Conservation (phyloP, 23 tunicate genomes). For the Aplidium turbinatum region DNA sequence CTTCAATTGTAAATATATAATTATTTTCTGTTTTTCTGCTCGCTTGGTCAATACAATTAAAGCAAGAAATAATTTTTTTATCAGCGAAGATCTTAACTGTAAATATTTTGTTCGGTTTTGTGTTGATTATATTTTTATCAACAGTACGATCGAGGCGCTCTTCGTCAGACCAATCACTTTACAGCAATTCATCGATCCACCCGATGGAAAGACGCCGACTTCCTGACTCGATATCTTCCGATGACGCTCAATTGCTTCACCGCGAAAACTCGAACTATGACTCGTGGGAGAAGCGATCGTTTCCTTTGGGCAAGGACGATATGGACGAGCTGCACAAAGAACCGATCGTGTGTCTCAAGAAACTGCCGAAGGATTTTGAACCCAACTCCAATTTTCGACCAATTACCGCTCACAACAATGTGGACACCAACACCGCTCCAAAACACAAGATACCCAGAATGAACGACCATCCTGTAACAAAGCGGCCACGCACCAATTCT, state of each 20-base stretch:
- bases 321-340: constrained; percentile 48
- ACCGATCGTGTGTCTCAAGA: constrained; percentile 31
- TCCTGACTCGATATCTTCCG: constrained; percentile 21
- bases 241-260: constrained; percentile 7
- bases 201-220: constrained; percentile 11
- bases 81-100: background rate
- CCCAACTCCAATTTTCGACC: constrained; percentile 28
- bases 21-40: no score
- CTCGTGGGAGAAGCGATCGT: constrained; percentile 55
- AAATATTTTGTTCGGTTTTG: background rate
- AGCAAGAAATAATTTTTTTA: no score
- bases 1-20: no score
- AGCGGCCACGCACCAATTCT: constrained; percentile 18
- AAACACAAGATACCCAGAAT: constrained; percentile 5
- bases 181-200: constrained; percentile 14
- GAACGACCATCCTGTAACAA: constrained; percentile 2
- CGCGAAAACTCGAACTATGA: constrained; percentile 28
- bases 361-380: constrained; percentile 20
- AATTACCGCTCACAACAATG: constrained; percentile 4
- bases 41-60: no score
- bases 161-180: constrained; percentile 37
- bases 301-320: constrained; percentile 65
- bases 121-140: background rate
- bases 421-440: constrained; percentile 38
- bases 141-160: constrained; percentile 35